phyloP scores from a whole-genome alignment of 2,797 vertebrate species.

The Oceanodroma leucorhoa region DNA sequence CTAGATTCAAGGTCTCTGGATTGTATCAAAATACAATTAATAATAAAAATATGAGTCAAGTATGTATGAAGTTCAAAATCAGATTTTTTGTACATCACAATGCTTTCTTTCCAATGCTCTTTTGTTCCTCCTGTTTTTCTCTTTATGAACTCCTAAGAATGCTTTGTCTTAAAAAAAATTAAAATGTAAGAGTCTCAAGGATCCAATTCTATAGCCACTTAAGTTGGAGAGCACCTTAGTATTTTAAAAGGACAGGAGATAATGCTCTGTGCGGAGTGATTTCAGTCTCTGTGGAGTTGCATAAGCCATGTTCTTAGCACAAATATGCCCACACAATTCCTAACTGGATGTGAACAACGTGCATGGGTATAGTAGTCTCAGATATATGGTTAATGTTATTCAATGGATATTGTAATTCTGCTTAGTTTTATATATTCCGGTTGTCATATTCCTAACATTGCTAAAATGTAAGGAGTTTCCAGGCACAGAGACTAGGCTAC shows the following conservation, averaged over 20 bases:
- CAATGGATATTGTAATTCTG: background rate
- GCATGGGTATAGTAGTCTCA: background rate
- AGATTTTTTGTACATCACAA: background rate
- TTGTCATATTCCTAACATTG: background rate
- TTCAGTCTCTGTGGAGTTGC: background rate
- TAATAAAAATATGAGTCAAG: background rate
- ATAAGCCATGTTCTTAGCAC: background rate
- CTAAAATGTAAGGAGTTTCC: background rate
- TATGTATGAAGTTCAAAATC: background rate
- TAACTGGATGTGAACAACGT: background rate
- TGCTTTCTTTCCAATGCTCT: background rate
- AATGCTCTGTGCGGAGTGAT: background rate
- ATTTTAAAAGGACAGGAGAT: background rate
- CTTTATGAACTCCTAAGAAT: background rate
- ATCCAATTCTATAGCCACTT: background rate
- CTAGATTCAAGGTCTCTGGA: background rate
- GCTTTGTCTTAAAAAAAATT: background rate
- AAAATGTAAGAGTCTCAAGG: background rate
- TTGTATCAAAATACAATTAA: background rate
- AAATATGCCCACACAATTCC: background rate
- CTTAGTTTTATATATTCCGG: background rate
- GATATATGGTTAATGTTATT: background rate
- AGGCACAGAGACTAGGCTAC: background rate
- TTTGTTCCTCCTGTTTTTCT: background rate
- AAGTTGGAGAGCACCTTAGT: background rate